phyloP scores from a whole-genome alignment of 2,888 invertebrate species.

The Siphonodentalium dalli region DNA sequence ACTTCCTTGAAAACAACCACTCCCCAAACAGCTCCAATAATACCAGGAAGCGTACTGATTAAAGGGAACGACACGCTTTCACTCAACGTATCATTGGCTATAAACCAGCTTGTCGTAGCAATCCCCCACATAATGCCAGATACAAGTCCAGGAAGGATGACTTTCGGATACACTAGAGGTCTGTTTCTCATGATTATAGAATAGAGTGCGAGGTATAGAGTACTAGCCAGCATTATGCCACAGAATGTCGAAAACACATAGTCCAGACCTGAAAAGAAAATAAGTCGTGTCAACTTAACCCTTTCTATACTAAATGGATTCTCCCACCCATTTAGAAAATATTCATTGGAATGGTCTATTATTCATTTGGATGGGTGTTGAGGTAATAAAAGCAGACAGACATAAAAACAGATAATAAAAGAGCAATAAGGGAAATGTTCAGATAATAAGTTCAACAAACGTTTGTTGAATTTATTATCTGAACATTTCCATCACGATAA shows the following conservation, averaged over 20 bases:
- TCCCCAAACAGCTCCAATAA: slow-evolving; percentile 66
- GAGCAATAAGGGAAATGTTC: too few relatives aligned
- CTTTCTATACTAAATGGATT: too few relatives aligned
- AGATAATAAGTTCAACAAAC: too few relatives aligned
- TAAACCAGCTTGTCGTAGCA: slow-evolving; percentile 67
- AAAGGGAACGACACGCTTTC: slow-evolving; percentile 68
- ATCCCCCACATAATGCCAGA: slow-evolving; percentile 67
- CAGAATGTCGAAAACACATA: slow-evolving; percentile 67
- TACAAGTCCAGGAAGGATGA: slow-evolving; percentile 65
- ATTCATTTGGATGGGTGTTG: too few relatives aligned
- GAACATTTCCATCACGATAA: too few relatives aligned
- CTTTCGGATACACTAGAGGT: slow-evolving; percentile 63
- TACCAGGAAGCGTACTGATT: slow-evolving; percentile 65
- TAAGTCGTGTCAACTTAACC: too few relatives aligned
- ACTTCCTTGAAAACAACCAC: slow-evolving; percentile 67
- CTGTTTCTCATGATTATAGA: slow-evolving; percentile 58
- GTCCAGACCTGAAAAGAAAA: slow-evolving; percentile 55
- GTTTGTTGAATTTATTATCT: too few relatives aligned
- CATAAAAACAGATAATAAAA: too few relatives aligned
- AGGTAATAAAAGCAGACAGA: too few relatives aligned
- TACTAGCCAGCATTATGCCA: slow-evolving; percentile 65
- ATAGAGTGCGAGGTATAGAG: slow-evolving; percentile 64
- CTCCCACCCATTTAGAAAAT: too few relatives aligned
- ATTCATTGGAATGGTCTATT: too few relatives aligned
- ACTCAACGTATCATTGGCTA: slow-evolving; percentile 67